Conservation (phyloP, 37 sponge, comb jelly and placozoan species). For the Cladorhizidae sp. region DNA sequence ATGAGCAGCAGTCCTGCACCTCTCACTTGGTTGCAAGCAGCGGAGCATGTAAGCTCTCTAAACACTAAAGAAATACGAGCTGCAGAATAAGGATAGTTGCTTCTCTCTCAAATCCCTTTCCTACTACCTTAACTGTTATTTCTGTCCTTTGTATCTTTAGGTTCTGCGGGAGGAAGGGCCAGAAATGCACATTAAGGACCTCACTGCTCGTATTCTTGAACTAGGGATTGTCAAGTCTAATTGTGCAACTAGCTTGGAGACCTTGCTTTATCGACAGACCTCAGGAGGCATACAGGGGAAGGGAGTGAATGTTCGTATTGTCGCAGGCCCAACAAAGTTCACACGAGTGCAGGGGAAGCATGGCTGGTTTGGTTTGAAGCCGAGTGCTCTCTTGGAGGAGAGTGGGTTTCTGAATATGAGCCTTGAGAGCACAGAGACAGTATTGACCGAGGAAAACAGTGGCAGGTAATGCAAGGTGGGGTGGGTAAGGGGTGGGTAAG, state of each 20-base stretch:
- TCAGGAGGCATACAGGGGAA: conserved; percentile 12
- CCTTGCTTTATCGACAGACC: conserved; percentile 66
- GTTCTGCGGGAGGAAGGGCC: conserved; percentile 62
- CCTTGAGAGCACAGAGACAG: neutral
- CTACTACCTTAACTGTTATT: too few species aligned
- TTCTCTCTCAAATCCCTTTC: neutral
- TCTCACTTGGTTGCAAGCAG: conserved; percentile 70
- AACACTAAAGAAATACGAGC: neutral
- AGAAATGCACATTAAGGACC: conserved; percentile 68
- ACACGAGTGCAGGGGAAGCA: conserved; percentile 54
- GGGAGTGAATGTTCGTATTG: neutral
- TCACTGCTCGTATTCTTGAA: conserved; percentile 51
- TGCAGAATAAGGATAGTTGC: neutral
- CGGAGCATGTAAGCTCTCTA: conserved; percentile 28
- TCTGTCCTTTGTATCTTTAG: neutral
- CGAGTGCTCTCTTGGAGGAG: neutral
- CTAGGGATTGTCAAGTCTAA: conserved; percentile 65
- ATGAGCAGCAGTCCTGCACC: conserved; percentile 7
- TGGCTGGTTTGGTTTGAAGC: conserved; percentile 58
- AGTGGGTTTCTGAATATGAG: neutral
- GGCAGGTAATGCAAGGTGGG: neutral
- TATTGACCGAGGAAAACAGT: neutral
- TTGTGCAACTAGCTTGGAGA: conserved; percentile 71
- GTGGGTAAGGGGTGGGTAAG: too few species aligned
- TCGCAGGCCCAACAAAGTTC: conserved; percentile 46